Base-by-base conservation (phyloP, 2,113 vertebrate genomes). In the Toxotes jaculatrix region DNA sequence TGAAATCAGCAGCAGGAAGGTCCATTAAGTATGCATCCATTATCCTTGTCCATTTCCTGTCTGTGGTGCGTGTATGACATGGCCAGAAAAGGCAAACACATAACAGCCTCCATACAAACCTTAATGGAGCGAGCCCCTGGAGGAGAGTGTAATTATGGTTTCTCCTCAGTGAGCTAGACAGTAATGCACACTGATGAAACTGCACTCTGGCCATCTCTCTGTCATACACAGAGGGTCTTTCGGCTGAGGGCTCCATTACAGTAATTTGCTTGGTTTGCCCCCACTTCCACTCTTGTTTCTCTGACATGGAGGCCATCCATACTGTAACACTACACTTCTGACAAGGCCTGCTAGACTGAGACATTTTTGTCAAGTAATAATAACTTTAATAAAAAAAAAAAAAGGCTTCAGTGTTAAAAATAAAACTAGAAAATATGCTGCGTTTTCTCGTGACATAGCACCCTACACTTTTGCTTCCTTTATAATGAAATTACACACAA, bases 31-130 rank as follows among this genome's bases (percentile, higher is more conserved):
- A 73, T 84, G 82, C 79, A 69, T 86, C 93, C 92, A 94, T 94
- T 94, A 94, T 71, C 80, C 65, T 51, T 73, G 16, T 90, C 91
- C 91, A 94, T 94, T 94, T 94, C 94, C 94, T 92, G 88, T 86
- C 75, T 86, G 83, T 84, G 85, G 80, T 80, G 71, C 13, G 71
- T 62, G 81, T 68, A 80, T 77, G 84, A 81, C 89, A 80, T 53
- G 69, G 80, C 71, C 89, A 87, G 85, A 92, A 77, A 82, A 87
- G 80, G 62, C 85, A 89, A 90, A 91, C 82, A 85, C 79, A 83
- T 83, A 86, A 88, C 75, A 4, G 82, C 86, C 71, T 90, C 81
- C 55, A 67, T 83, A 60, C 82, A 74, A 74, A 81, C 84, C 66
- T 76, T 93, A 94, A 94, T 94, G 93, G 90, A 91, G 75, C 63